Percentiles rank a stretch among this genome's conserved stretches.
Evolutionary conservation across 2,113 vertebrate species (phyloP).

Genomic region (Myxocyprinus asiaticus): DNA sequence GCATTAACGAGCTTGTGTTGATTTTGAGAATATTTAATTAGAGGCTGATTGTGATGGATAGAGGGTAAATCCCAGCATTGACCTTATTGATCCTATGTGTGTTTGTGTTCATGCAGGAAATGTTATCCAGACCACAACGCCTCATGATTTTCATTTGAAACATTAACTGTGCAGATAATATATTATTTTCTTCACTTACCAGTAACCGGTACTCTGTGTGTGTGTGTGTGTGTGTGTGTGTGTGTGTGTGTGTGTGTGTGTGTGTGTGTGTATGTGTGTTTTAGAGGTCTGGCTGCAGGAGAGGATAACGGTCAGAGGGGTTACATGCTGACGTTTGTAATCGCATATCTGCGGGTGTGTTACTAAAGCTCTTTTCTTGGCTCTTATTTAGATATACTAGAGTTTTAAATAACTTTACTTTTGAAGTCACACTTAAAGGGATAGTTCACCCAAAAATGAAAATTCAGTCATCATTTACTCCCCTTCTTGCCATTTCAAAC

Average conservation of each 20-base stretch:
- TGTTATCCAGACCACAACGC: neutral
- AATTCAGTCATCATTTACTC: too few species aligned
- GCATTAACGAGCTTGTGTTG: conserved; percentile 69
- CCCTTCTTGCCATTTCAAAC: too few species aligned
- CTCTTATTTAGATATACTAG: too few species aligned
- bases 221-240: too few species aligned
- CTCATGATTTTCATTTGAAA: neutral
- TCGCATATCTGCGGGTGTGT: conserved; percentile 97
- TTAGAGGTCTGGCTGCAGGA: conserved; percentile 95
- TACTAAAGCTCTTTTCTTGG: neutral
- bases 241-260: too few species aligned
- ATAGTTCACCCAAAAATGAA: too few species aligned
- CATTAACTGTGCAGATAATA: conserved; percentile 10
- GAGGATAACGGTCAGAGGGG: conserved; percentile 99
- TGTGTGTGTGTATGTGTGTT: conserved; percentile 43
- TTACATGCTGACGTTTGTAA: conserved; percentile 98
- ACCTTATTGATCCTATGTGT: conserved; percentile 68
- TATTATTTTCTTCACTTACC: neutral
- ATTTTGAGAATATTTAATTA: conserved; percentile 77
- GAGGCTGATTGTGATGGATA: conserved; percentile 73
- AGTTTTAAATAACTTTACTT: neutral
- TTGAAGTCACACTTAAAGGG: neutral
- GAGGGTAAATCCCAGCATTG: conserved; percentile 64
- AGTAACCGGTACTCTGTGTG: too few species aligned
- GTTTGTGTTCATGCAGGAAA: conserved; percentile 24